A percentile compares a stretch with the other conserved stretches of the same genome.
phyloP scores from a whole-genome alignment of 1,140 invertebrate species.

The Caenorhabditis latens region DNA sequence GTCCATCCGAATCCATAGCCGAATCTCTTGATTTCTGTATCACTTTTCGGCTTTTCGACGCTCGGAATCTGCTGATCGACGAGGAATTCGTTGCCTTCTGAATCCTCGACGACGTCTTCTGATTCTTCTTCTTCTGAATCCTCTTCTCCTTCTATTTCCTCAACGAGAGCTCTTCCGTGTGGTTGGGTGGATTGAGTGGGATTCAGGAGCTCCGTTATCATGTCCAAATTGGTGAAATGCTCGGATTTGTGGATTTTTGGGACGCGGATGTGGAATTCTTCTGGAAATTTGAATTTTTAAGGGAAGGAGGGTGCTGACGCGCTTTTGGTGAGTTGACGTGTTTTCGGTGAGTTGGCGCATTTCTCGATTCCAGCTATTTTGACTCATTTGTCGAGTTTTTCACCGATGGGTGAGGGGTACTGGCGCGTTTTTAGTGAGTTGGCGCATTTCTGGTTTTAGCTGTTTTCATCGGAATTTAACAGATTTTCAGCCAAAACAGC shows the following conservation, averaged over 20 bases:
- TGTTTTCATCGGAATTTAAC: no score
- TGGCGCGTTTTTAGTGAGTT: no score
- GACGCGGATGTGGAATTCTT: slow-evolving; percentile 49
- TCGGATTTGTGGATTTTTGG: slow-evolving; percentile 57
- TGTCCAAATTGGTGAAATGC: slow-evolving; percentile 58
- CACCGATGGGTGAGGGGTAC: no score
- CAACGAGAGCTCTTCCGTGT: slow-evolving; percentile 21
- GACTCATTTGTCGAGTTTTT: no score
- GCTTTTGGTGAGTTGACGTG: no score
- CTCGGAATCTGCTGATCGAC: background rate
- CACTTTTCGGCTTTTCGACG: background rate
- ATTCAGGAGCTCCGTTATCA: slow-evolving; percentile 57
- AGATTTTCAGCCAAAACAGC: no score
- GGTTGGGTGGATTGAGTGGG: background rate
- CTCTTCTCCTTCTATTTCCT: slow-evolving; percentile 37
- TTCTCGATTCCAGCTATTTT: no score
- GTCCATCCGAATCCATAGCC: slow-evolving; percentile 64
- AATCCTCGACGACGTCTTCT: background rate
- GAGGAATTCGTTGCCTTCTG: slow-evolving; percentile 42
- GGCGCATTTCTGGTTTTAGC: no score
- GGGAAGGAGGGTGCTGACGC: no score
- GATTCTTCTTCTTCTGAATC: no score
- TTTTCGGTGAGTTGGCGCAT: no score
- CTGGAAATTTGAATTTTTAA: slow-evolving; percentile 5
- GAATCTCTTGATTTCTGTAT: background rate